These are phyloP conservation scores for Strix occidentalis DNA, from an alignment of 2,797 vertebrate genomes.

Conservation along the genomic window DNA sequence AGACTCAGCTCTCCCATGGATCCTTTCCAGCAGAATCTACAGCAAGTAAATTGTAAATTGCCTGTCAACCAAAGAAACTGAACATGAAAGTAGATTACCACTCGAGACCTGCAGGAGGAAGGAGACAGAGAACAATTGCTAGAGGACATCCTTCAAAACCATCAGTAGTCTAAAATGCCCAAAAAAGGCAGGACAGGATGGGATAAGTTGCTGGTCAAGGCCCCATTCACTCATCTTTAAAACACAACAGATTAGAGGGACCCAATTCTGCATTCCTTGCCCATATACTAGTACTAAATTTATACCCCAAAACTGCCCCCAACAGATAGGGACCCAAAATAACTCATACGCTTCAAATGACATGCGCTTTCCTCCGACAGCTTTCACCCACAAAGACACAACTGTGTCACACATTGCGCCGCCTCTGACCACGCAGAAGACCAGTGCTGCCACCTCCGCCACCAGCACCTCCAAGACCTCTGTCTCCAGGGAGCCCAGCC, in stretches of 20 bases:
- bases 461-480: not conserved
- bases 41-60: not conserved
- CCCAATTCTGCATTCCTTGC: accelerated
- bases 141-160: accelerated
- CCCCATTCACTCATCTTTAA: accelerated
- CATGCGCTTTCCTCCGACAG: not conserved
- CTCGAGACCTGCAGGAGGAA: accelerated
- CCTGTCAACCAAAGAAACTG: accelerated
- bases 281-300: accelerated
- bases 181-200: accelerated
- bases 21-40: not conserved
- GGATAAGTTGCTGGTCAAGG: accelerated
- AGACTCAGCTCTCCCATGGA: accelerated
- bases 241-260: accelerated
- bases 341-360: too few species aligned
- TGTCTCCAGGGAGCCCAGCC: not conserved
- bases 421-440: not conserved
- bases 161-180: accelerated
- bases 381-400: not conserved
- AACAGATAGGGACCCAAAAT: too few species aligned
- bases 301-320: accelerated
- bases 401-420: not conserved
- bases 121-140: accelerated
- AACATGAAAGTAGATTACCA: accelerated
- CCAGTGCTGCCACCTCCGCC: not conserved